These are phyloP conservation scores for Girardia tigrina DNA, from an alignment of 2,888 invertebrate species.

Conservation along the genomic window DNA sequence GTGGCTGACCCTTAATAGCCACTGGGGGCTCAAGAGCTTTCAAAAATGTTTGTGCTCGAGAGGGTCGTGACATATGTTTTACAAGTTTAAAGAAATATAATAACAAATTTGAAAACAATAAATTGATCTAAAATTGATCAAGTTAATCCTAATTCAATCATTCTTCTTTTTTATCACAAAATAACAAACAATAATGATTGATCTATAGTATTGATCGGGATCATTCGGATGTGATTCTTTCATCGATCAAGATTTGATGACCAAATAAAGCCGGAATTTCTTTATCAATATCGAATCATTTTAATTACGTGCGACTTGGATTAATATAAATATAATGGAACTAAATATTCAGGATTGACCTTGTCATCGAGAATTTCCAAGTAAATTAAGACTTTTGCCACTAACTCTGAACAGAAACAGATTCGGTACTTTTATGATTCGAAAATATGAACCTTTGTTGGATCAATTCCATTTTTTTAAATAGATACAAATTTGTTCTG, in stretches of 20 bases:
- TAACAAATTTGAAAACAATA: too few species aligned
- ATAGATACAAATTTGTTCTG: neutral
- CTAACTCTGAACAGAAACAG: neutral
- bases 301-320: neutral
- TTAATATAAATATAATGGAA: neutral
- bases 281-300: neutral
- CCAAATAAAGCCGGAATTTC: neutral
- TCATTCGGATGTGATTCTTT: too few species aligned
- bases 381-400: neutral
- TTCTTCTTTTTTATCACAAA: too few species aligned
- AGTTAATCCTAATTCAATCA: too few species aligned
- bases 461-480: neutral
- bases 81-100: too few species aligned
- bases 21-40: too few species aligned
- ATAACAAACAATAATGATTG: too few species aligned
- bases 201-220: too few species aligned
- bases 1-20: too few species aligned
- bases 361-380: neutral
- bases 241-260: neutral
- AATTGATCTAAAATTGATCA: too few species aligned
- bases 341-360: neutral
- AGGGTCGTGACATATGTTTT: too few species aligned
- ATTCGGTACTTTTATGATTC: constrained; percentile 1
- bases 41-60: too few species aligned
- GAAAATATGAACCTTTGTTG: constrained; percentile 1